Conservation (phyloP, 64 coral and sea anemone species). For the Platygyra sinensis region DNA sequence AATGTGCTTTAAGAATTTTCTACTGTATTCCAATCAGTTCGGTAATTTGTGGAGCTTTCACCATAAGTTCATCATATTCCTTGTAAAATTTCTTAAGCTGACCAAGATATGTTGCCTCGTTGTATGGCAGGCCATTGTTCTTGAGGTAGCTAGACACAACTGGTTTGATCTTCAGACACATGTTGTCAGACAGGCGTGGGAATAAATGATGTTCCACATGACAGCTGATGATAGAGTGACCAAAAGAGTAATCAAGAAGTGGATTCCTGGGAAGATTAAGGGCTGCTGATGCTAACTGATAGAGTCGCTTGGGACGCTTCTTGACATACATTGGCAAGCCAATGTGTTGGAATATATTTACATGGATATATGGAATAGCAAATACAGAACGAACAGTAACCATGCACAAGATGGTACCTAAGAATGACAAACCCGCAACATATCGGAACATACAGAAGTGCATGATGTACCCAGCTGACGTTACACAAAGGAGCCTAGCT, state of each 20-base stretch:
- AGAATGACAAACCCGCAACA: slow-evolving; percentile 63
- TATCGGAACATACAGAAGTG: slow-evolving; percentile 67
- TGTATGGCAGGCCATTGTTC: slow-evolving; percentile 80
- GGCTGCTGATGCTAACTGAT: slow-evolving; percentile 71
- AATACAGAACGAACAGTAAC: slow-evolving; percentile 55
- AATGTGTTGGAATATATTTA: slow-evolving; percentile 96
- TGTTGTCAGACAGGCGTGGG: slow-evolving; percentile 93
- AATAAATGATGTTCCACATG: slow-evolving; percentile 95
- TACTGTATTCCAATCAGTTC: slow-evolving; percentile 91
- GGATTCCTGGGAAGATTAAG: slow-evolving; percentile 78
- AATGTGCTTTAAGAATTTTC: neutral
- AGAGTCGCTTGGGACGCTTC: slow-evolving; percentile 58
- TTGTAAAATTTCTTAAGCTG: slow-evolving; percentile 81
- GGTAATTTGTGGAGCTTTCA: slow-evolving; percentile 89
- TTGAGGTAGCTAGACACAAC: slow-evolving; percentile 80
- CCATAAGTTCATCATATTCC: slow-evolving; percentile 92
- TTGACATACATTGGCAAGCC: slow-evolving; percentile 87
- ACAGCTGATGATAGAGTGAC: slow-evolving; percentile 78
- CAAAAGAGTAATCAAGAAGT: slow-evolving; percentile 87
- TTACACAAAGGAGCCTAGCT: slow-evolving; percentile 21
- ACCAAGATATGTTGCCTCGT: slow-evolving; percentile 67
- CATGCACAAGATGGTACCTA: slow-evolving; percentile 64
- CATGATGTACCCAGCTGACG: slow-evolving; percentile 39
- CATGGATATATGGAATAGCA: slow-evolving; percentile 86
- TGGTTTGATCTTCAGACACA: slow-evolving; percentile 95